These are phyloP conservation scores for Hypocryptadius cinnamomeus DNA, from an alignment of 2,113 vertebrate genomes.

Conservation along the genomic window DNA sequence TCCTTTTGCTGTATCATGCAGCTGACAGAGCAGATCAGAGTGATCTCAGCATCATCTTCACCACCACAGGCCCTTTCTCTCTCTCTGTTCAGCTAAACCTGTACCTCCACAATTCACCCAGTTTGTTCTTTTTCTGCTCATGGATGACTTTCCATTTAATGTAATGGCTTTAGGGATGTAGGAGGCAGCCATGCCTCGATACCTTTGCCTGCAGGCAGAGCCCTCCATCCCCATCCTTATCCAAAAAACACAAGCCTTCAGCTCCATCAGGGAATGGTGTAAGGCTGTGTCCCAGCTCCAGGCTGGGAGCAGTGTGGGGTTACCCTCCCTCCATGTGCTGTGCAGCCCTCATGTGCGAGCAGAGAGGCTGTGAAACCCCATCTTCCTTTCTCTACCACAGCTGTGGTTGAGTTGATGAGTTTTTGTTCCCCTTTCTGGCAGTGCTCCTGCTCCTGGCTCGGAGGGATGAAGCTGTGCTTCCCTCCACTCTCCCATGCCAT, in stretches of 20 bases:
- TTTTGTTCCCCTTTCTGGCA: constrained; percentile 51
- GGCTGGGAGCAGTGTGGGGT: neutral
- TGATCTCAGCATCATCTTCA: neutral
- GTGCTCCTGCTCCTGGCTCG: neutral
- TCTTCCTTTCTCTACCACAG: constrained; percentile 47
- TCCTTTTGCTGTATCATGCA: neutral
- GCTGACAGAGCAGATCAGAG: neutral
- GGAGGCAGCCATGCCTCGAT: neutral
- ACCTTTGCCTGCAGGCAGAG: neutral
- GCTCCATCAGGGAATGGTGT: neutral
- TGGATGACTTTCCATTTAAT: neutral
- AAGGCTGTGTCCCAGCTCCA: neutral
- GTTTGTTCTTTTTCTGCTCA: neutral
- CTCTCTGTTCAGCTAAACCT: neutral
- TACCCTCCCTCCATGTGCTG: neutral
- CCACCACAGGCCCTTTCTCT: neutral
- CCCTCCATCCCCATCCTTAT: neutral
- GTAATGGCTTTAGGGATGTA: neutral
- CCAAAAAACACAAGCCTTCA: neutral
- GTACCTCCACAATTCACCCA: neutral
- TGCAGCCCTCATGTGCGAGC: neutral
- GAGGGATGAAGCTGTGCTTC: neutral
- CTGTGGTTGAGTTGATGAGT: constrained; percentile 45
- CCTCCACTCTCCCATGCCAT: neutral
- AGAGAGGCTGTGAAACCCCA: constrained; percentile 44